Evolutionary conservation across 2,888 invertebrate genomes (phyloP).

Genomic region (Leptothorax acervorum): DNA sequence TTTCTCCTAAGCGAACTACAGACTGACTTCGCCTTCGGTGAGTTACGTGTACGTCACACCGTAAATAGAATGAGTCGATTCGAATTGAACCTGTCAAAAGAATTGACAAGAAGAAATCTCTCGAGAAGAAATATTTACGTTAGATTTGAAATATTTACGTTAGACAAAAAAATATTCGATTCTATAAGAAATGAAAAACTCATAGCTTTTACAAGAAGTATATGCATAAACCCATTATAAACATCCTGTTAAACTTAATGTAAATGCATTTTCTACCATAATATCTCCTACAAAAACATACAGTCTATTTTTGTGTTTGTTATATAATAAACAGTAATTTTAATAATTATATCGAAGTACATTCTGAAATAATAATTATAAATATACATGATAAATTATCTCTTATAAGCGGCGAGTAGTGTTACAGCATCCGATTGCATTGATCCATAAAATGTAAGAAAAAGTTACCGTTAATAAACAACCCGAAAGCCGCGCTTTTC

Average conservation of each 20-base stretch:
- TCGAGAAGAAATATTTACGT: background rate
- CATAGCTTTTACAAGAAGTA: background rate
- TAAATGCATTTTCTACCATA: background rate
- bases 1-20: constrained; percentile 1
- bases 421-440: background rate
- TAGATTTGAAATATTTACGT: background rate
- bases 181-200: background rate
- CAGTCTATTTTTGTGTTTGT: background rate
- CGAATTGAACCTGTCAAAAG: constrained; percentile 11
- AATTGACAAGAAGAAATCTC: background rate
- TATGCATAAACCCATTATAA: background rate
- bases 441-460: background rate
- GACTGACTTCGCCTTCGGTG: background rate
- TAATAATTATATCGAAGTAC: background rate
- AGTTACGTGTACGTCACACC: background rate
- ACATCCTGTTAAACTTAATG: background rate
- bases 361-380: background rate
- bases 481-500: background rate
- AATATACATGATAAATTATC: background rate
- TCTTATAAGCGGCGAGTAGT: background rate
- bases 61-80: background rate
- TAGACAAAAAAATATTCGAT: background rate
- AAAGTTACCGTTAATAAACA: background rate
- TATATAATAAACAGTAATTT: background rate
- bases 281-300: background rate